Base-by-base conservation (phyloP, 2,888 invertebrate genomes). In the Sthenelais limicola region DNA sequence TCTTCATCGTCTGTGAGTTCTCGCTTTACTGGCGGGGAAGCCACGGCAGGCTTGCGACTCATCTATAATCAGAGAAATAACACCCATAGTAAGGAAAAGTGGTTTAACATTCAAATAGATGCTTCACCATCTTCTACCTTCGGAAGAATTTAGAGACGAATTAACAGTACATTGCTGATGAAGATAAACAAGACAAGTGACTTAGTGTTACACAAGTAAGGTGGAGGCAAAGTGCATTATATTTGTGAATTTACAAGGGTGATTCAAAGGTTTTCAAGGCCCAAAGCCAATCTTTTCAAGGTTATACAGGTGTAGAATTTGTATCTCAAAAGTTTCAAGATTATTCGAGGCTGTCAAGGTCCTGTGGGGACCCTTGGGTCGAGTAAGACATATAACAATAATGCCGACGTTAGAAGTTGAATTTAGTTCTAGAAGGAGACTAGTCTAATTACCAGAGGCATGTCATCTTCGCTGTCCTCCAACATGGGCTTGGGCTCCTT, bases 1-100 rank as follows among this genome's bases (percentile, higher is more conserved):
- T 84, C 85, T 71, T 84, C 84, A 74, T 82, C 82, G 68, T 82
- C 82, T 26, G 82, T 83, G 21, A 79, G 80, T 30, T 77, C 77
- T 21, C 54, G 68, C 71, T 62, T 73, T 26, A 49, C 30, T 5
- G 52, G 54, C 21, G 35, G 15, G 5, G 47, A 15, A 28, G 38
- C 49, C 30, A 43, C 5, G 18, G 26, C 33, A 1, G 43, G 48
- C 1, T 15, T 33, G 9, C 62, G 26, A 49, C 32, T 33, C 2
- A 47, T 62, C 68, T 68, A 52, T 1, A 52, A 21, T 18, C 21
- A 51, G 26, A 18, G 47, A 43, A 43, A 43, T 12, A 43, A 43
- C n/a, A 15, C 12, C 12, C 12, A 43, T n/a, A 43, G 12, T 43
- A 43, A 12, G 12, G n/a, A 15, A 12, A 43, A 15, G 12, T n/a